A percentile compares a stretch with the other conserved stretches of the same genome.
Conservation (phyloP, 2,797 vertebrate genomes). For the Scarus forsteni region DNA sequence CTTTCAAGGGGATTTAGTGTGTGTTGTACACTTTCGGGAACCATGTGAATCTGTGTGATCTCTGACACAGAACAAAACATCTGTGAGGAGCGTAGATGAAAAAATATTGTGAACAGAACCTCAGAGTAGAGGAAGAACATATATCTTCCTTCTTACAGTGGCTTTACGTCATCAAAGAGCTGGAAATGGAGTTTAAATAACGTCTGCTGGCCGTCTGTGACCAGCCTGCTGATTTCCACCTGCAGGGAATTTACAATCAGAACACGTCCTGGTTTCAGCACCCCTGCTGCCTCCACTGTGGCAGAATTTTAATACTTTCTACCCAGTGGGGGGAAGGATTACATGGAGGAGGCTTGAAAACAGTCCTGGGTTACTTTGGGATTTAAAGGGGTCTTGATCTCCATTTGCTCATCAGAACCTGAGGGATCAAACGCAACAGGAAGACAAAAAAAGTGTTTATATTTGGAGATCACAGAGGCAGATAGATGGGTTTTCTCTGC, state of each 20-base stretch:
- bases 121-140: not conserved
- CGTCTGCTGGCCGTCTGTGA: slow-evolving; percentile 14
- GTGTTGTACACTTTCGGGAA: not conserved
- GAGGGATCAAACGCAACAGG: slow-evolving; percentile 50
- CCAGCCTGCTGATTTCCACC: slow-evolving; percentile 35
- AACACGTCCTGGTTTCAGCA: slow-evolving; percentile 38
- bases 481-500: slow-evolving; percentile 11
- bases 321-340: slow-evolving; percentile 38
- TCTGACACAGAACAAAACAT: not conserved
- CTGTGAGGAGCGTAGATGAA: not conserved
- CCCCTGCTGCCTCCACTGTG: slow-evolving; percentile 1
- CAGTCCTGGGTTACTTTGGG: slow-evolving; percentile 54
- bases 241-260: slow-evolving; percentile 48
- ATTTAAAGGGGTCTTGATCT: slow-evolving; percentile 73
- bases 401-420: slow-evolving; percentile 64
- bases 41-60: not conserved
- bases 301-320: slow-evolving; percentile 54
- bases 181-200: slow-evolving; percentile 44
- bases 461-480: slow-evolving; percentile 25
- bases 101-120: not conserved
- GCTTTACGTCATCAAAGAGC: slow-evolving; percentile 57
- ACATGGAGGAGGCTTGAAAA: slow-evolving; percentile 50
- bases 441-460: slow-evolving; percentile 52
- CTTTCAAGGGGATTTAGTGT: not conserved
- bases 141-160: slow-evolving; percentile 30